Base-by-base conservation (phyloP, 1,140 invertebrate species). In the Platyura marginata region DNA sequence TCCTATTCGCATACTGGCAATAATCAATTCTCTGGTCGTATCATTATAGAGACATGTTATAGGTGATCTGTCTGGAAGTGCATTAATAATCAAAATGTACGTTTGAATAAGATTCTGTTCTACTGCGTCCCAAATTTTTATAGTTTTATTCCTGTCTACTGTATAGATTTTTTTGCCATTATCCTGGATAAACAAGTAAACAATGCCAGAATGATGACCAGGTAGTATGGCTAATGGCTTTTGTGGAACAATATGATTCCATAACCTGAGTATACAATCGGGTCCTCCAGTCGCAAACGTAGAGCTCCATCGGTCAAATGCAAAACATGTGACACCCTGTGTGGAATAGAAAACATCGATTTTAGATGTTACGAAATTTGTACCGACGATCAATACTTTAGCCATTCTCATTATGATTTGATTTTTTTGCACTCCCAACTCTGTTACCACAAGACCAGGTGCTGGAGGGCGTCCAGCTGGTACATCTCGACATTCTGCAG, bases 161-260 rank as follows among this genome's bases (percentile, higher is more conserved):
- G 77, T 71, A 71, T 79, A 82, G 1, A 79, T 72, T 55, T 79
- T 79, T 35, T 82, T 69, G 46, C 70, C 72, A 49, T 70, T 71
- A 45, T 79, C 74, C 59, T 75, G 74, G 29, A 83, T 65, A 45
- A 77, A 67, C 16, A 86, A 55, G 19, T 67, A 65, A 18, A 72
- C 69, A 47, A 87, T 71, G 19, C 71, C 69, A 1, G 76, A 69
- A 46, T 72, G 71, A 58, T 88, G 82, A 9, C 81, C 81, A 15
- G 63, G 59, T 5, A 85, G 61, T 6, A 72, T 58, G 3, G 65
- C 66, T 25, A 64, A 73, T 1, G 76, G 65, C 49, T 74, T 71
- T 19, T 59, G 57, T 2, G 79, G 68, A 15, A 81, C 71, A 55
- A 81, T 83, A 1, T 78, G 69, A 55, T 80, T 80, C 82, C 82